Base-by-base conservation (phyloP, 2,113 vertebrate genomes). In the Tenebrosternarchus preto region DNA sequence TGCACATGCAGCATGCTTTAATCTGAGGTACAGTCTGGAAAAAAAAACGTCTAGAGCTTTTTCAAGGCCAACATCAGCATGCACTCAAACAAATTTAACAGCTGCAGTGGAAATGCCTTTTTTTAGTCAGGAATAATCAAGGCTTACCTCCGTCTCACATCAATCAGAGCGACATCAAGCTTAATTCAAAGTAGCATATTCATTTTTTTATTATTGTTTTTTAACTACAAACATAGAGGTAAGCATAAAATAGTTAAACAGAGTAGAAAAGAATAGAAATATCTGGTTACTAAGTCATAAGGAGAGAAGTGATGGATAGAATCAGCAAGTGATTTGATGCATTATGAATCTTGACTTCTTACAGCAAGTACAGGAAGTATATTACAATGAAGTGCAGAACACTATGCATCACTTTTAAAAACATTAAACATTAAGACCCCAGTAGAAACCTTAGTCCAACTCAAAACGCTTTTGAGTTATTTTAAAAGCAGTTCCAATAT, bases 141-240 rank as follows among this genome's bases (percentile, higher is more conserved):
- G 22, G 79, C 85, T 86, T 86, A 86, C 85, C 85, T 86, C 71
- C 31, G 68, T 57, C 57, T 80, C 29, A 78, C 68, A 81, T 66
- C 82, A 83, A 72, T 78, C 67, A 79, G 73, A 83, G 33, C 59
- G 78, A 73, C 81, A 82, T 71, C 81, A 78, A 33, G 66, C 56
- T 7, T 83, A 72, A 74, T 74, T 67, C 31, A 81, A 63, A 29
- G 59, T 29, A 22, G 73, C 68, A 69, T 50, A 73, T 75, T 25
- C 69, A 53, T 55, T 31, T 68, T n/a, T 9, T 0, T 31, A 16
- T 8, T 68, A 60, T 66, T 68, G 50, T 27, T 50, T 5, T 80
- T 80, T 73, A 66, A 22, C 25, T 5, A 27, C 43, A 73, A 55
- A 31, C n/a, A 55, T 4, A 11, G 16, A 50, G 4, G 17, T 66